Percentiles rank a stretch among this genome's conserved stretches.
Evolutionary conservation across 2,888 invertebrate species (phyloP).

Genomic region (Tubulanus polymorphus): DNA sequence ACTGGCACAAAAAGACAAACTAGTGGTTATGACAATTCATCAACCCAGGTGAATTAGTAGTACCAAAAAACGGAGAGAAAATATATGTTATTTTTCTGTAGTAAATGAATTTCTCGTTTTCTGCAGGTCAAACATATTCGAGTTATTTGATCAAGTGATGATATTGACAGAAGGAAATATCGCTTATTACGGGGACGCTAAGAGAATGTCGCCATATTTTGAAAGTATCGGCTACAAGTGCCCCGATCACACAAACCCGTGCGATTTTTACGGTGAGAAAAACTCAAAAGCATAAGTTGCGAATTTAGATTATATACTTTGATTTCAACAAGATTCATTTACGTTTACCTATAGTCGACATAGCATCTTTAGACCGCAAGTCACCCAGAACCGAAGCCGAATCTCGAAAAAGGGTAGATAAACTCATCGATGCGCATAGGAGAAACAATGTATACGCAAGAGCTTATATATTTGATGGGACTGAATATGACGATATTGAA

Average conservation of each 20-base stretch:
- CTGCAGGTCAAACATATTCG: slow-evolving; percentile 82
- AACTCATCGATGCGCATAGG: slow-evolving; percentile 68
- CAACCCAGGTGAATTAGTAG: slow-evolving; percentile 43
- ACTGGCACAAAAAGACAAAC: slow-evolving; percentile 33
- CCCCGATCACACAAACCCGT: slow-evolving; percentile 91
- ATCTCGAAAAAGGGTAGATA: slow-evolving; percentile 88
- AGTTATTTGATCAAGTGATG: slow-evolving; percentile 86
- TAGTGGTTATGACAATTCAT: slow-evolving; percentile 79
- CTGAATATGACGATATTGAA: too few species aligned
- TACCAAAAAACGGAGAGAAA: too few species aligned
- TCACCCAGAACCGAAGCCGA: slow-evolving; percentile 88
- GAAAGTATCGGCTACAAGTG: slow-evolving; percentile 93
- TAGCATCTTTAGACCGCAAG: slow-evolving; percentile 72
- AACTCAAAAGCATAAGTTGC: background rate
- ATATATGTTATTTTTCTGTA: background rate
- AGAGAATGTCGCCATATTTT: slow-evolving; percentile 91
- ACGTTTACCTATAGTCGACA: slow-evolving; percentile 61
- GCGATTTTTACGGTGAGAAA: slow-evolving; percentile 91
- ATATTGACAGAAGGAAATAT: slow-evolving; percentile 80
- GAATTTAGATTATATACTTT: too few species aligned
- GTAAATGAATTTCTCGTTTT: background rate
- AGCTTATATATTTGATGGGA: too few species aligned
- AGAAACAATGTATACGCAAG: too few species aligned
- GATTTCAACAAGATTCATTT: slow-evolving; percentile 8
- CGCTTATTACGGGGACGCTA: slow-evolving; percentile 62